phyloP scores from a whole-genome alignment of 2,113 vertebrate species.

The Dryoscopus gambensis region DNA sequence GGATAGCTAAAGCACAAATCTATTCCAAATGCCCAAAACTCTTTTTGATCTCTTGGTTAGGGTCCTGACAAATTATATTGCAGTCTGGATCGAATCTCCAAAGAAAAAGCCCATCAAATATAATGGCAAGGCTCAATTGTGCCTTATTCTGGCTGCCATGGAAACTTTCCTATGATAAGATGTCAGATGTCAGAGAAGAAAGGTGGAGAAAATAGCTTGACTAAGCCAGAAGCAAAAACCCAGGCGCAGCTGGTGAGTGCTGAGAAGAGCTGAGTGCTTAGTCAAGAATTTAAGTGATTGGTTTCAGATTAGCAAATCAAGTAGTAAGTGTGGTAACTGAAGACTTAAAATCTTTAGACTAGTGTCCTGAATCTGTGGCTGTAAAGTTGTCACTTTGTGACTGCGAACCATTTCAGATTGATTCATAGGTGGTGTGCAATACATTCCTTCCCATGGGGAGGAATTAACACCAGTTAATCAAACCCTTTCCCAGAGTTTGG shows the following conservation, averaged over 20 bases:
- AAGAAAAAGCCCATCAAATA: neutral
- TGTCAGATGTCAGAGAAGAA: neutral
- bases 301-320: neutral
- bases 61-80: neutral
- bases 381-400: neutral
- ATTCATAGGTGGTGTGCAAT: accelerated
- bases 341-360: neutral
- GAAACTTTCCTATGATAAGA: neutral
- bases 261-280: neutral
- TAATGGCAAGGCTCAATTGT: neutral
- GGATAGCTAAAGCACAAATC: neutral
- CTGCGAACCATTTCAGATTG: neutral
- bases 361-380: neutral
- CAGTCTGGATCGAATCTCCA: neutral
- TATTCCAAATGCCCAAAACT: neutral
- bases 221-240: neutral
- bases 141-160: neutral
- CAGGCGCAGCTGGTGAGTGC: neutral
- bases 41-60: neutral
- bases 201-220: neutral
- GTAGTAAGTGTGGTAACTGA: neutral
- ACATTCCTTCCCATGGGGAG: neutral
- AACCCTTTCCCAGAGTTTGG: neutral
- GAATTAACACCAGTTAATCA: neutral
- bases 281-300: neutral